phyloP scores from a whole-genome alignment of 2,113 vertebrate genomes.

The Acanthisitta chloris region DNA sequence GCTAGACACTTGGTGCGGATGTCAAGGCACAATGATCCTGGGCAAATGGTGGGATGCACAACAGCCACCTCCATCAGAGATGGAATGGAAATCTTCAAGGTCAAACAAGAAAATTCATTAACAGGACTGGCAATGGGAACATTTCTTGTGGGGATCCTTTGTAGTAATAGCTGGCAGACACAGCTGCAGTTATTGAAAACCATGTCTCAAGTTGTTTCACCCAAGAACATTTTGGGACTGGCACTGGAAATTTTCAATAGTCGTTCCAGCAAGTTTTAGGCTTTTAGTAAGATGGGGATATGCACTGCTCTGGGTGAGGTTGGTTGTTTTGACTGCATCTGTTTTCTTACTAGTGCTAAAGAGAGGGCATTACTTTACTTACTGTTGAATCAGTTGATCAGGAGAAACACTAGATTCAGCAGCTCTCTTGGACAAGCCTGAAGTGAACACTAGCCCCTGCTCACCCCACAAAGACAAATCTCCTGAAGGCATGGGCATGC shows the following conservation, averaged over 20 bases:
- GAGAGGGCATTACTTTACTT: background rate
- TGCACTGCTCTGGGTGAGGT: background rate
- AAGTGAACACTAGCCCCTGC: background rate
- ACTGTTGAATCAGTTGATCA: background rate
- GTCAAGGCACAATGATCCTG: background rate
- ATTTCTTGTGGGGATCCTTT: background rate
- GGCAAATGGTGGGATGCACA: background rate
- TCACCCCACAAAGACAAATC: background rate
- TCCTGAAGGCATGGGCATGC: background rate
- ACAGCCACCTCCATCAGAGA: background rate
- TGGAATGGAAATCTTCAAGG: background rate
- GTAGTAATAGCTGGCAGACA: background rate
- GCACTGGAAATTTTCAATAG: background rate
- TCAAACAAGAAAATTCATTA: background rate
- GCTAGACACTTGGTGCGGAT: background rate
- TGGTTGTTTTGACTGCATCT: background rate
- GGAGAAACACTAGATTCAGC: background rate
- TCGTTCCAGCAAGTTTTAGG: background rate
- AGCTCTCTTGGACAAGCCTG: background rate
- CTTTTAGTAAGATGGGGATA: background rate
- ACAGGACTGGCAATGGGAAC: background rate
- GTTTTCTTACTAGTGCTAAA: background rate
- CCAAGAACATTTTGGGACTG: background rate
- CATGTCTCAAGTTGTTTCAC: background rate
- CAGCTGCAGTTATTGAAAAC: background rate